A percentile compares a stretch with the other conserved stretches of the same genome.
Conservation (phyloP, 2,113 vertebrate genomes). For the Passer montanus region DNA sequence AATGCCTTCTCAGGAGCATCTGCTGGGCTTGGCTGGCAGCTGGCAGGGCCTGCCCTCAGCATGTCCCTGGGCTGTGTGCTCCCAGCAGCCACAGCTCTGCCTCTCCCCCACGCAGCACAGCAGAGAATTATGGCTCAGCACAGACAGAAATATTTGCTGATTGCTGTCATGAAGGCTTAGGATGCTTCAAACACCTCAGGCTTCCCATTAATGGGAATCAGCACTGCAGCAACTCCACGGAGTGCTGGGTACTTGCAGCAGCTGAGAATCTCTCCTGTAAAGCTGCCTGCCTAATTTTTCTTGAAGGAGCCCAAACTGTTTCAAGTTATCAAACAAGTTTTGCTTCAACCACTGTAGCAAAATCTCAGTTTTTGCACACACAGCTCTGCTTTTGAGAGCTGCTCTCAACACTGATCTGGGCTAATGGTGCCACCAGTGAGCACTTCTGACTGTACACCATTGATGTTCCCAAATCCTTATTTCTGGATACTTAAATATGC, state of each 20-base stretch:
- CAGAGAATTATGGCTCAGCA: background rate
- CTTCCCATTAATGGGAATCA: background rate
- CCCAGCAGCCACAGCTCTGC: background rate
- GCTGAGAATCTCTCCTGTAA: background rate
- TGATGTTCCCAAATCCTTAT: background rate
- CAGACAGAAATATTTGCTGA: background rate
- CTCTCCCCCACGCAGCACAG: background rate
- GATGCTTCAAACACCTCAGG: background rate
- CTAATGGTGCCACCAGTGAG: background rate
- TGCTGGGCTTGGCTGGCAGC: background rate
- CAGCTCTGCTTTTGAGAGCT: background rate
- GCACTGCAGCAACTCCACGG: background rate
- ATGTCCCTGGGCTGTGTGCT: background rate
- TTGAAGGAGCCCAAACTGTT: background rate
- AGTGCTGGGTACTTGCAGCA: background rate
- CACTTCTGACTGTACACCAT: background rate
- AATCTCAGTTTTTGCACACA: background rate
- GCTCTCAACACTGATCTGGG: background rate
- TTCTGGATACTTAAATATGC: background rate
- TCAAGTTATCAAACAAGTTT: background rate
- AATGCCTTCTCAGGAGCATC: background rate
- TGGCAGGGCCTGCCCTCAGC: background rate
- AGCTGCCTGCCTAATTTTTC: background rate
- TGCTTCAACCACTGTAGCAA: background rate
- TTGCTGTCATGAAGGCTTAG: background rate